Conservation (phyloP, 2,113 vertebrate species). For the Myotis lucifugus region DNA sequence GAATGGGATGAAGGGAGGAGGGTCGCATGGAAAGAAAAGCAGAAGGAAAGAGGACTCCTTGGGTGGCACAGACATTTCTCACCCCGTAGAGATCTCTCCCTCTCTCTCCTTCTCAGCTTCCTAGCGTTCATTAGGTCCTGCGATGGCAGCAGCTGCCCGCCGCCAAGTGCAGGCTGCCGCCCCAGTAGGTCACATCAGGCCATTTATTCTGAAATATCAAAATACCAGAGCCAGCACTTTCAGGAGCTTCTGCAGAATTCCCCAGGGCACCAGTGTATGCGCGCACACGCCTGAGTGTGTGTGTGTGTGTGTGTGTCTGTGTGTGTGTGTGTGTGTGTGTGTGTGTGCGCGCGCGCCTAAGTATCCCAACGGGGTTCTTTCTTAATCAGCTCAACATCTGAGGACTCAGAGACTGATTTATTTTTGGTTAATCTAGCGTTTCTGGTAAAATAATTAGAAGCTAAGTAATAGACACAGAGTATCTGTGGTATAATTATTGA, state of each 20-base stretch:
- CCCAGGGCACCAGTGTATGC: not conserved
- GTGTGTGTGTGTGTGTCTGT: too few species aligned
- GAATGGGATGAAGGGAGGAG: not conserved
- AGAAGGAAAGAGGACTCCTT: not conserved
- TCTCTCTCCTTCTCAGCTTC: not conserved
- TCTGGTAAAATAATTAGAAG: slow-evolving; percentile 76
- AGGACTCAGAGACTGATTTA: slow-evolving; percentile 59
- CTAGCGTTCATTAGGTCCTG: slow-evolving; percentile 12
- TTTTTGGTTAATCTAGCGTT: slow-evolving; percentile 66
- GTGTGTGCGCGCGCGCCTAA: not conserved
- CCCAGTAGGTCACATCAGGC: slow-evolving; percentile 65
- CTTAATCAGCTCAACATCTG: slow-evolving; percentile 68
- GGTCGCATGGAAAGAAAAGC: too few species aligned
- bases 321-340: not conserved
- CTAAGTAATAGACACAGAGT: slow-evolving; percentile 65
- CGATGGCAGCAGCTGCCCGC: not conserved
- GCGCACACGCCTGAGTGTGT: not conserved
- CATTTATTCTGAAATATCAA: slow-evolving; percentile 62
- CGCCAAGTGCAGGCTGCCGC: slow-evolving; percentile 48
- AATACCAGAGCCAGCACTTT: slow-evolving; percentile 74
- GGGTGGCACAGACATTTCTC: not conserved
- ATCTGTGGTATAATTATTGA: slow-evolving; percentile 48
- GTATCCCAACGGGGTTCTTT: slow-evolving; percentile 58
- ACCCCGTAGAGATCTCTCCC: not conserved
- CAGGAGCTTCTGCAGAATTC: slow-evolving; percentile 64